Conservation (phyloP, 2,797 vertebrate species). For the Galaxias olidus region DNA sequence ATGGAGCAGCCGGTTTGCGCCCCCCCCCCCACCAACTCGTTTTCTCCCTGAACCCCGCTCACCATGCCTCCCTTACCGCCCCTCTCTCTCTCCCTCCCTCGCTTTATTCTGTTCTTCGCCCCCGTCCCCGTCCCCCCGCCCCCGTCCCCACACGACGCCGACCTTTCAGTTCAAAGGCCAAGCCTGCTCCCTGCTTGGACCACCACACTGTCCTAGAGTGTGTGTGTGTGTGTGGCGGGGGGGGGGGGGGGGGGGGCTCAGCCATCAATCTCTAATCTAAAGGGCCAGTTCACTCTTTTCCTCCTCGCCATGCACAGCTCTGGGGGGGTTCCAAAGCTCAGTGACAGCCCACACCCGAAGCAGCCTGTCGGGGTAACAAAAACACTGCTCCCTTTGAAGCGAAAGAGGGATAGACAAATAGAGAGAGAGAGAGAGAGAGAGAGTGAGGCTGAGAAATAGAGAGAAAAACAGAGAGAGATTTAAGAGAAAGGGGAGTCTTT, state of each 20-base stretch:
- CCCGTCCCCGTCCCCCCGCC: too few relatives aligned
- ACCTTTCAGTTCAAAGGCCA: slow-evolving; percentile 47
- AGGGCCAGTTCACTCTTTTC: too few relatives aligned
- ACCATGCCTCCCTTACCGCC: slow-evolving; percentile 35
- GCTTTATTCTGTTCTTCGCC: too few relatives aligned
- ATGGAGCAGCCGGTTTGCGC: slow-evolving; percentile 33
- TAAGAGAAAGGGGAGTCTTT: slow-evolving; percentile 40
- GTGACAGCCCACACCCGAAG: too few relatives aligned
- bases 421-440: slow-evolving; percentile 22
- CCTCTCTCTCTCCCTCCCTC: slow-evolving; percentile 24
- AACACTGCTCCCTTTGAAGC: too few relatives aligned
- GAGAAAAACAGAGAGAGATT: slow-evolving; percentile 24
- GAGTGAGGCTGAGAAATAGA: slow-evolving; percentile 18
- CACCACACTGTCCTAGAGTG: slow-evolving; percentile 27
- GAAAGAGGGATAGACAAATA: slow-evolving; percentile 13
- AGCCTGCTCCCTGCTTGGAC: not conserved
- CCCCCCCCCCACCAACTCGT: slow-evolving; percentile 47
- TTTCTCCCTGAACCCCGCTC: slow-evolving; percentile 11
- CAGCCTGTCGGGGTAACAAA: too few relatives aligned
- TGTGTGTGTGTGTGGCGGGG: not conserved
- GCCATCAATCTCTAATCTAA: too few relatives aligned
- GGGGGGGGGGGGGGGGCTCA: not conserved
- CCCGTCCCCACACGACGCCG: slow-evolving; percentile 28
- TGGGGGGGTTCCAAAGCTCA: too few relatives aligned
- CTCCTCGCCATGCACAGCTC: too few relatives aligned